Evolutionary conservation across 1,140 invertebrate genomes (phyloP), one percentile per base, ranked within the genome.

Genomic region (Scaptomyza montana): DNA sequence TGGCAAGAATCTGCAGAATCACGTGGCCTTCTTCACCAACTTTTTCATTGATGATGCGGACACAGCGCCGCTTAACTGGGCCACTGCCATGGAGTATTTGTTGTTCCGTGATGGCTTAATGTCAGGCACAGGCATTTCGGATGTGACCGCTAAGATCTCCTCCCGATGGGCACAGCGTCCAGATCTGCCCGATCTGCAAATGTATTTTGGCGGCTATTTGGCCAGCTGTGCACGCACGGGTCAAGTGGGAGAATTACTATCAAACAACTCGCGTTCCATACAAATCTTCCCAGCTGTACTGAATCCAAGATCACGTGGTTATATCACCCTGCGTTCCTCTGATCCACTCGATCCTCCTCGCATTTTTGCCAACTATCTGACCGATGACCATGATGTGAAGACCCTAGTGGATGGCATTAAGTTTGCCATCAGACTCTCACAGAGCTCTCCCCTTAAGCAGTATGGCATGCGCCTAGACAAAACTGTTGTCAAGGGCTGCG

Each of bases 1-100:
- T 3, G 97, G 98, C 0, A 94, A 95, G 69, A 98, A 98, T 92
- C 94, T 98, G 0, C 96, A 97, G 78, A 97, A 97, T 89, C 97
- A 98, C 78, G 96, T 97, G 0, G 95, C 96, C 3, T 95, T 94
- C 91, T 95, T 96, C 69, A 90, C 96, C 0, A 95, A 94, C 79
- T 98, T 97, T 92, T 93, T 94, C 19, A 95, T 97, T 12, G 96
- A 97, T 55, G 96, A 97, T 78, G 96, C 96, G 36, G 95, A 96
- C 77, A 97, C 95, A 0, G 94, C 95, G 0, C 95, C 96, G 0
- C 93, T 97, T 0, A 97, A 97, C 92, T 97, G 96, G 96, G 96
- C 96, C 2, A 96, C 96, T 0, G 96, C 96, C 16, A 96, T 97
- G 95, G 96, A 97, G 86, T 97, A 97, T 84, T 91, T 97, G 16